A percentile compares a stretch with the other conserved stretches of the same genome.
phyloP scores from a whole-genome alignment of 2,113 vertebrate genomes.

The Phrynosoma blainvillii region DNA sequence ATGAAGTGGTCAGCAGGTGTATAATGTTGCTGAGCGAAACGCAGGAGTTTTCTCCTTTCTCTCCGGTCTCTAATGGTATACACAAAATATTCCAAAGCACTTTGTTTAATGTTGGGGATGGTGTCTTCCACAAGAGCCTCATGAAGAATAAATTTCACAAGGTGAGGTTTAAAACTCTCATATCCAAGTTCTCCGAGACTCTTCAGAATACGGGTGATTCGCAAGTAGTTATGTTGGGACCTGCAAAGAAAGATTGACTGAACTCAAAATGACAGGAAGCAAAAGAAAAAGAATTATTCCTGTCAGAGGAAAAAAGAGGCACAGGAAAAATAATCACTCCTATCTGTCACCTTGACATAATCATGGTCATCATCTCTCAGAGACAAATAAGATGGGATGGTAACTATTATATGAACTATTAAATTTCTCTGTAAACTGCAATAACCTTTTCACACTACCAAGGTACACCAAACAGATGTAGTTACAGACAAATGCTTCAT shows the following conservation, averaged over 20 bases:
- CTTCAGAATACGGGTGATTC: constrained; percentile 97
- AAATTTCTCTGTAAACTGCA: not conserved
- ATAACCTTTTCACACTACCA: not conserved
- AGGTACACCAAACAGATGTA: not conserved
- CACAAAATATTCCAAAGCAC: constrained; percentile 94
- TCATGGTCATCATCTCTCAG: not conserved
- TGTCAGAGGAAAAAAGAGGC: not conserved
- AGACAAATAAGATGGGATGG: not conserved
- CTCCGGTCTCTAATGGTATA: constrained; percentile 91
- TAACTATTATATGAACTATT: not conserved
- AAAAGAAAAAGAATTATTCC: constrained; percentile 31
- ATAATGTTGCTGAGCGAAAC: constrained; percentile 91
- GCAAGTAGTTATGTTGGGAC: constrained; percentile 97
- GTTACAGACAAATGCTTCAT: not conserved
- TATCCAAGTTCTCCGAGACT: constrained; percentile 96
- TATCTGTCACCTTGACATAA: not conserved
- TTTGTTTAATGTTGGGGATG: constrained; percentile 94
- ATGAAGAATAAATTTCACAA: constrained; percentile 92
- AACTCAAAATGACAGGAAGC: constrained; percentile 10
- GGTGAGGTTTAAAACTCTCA: constrained; percentile 92
- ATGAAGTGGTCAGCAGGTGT: constrained; percentile 90
- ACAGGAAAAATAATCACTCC: not conserved
- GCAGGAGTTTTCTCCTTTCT: constrained; percentile 89
- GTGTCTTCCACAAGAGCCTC: constrained; percentile 90
- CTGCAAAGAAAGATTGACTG: constrained; percentile 71